These are phyloP conservation scores for Epinotia nisella DNA, from an alignment of 2,888 invertebrate genomes.

Conservation along the genomic window DNA sequence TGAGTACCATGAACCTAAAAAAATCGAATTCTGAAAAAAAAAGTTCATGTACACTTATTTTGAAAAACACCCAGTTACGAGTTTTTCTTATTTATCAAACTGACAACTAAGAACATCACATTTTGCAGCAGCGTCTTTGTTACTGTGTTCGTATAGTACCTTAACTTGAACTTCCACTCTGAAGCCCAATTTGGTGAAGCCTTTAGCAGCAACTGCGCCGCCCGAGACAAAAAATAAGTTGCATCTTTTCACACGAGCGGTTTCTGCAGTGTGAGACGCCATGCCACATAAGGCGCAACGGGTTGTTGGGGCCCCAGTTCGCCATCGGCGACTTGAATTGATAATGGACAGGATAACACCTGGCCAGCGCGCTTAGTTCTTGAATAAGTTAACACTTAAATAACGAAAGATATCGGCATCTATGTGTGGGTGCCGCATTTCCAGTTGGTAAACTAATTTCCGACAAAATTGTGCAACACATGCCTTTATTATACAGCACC, in stretches of 20 bases:
- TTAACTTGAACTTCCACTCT: conserved; percentile 56
- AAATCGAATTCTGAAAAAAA: too few species aligned
- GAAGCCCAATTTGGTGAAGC: conserved; percentile 58
- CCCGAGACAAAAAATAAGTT: conserved; percentile 56
- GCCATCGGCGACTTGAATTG: conserved; percentile 61
- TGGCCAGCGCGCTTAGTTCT: conserved; percentile 59
- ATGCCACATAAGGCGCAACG: conserved; percentile 38
- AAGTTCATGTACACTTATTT: too few species aligned
- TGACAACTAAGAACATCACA: not conserved
- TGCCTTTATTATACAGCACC: too few species aligned
- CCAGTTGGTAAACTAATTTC: not conserved
- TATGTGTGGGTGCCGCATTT: conserved; percentile 15
- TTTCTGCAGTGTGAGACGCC: conserved; percentile 14
- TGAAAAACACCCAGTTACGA: not conserved
- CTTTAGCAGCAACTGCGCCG: conserved; percentile 53
- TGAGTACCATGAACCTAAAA: too few species aligned
- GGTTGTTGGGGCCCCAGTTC: conserved; percentile 37
- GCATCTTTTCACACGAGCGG: conserved; percentile 54
- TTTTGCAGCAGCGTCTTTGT: not conserved
- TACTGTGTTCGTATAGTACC: not conserved
- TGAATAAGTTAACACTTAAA: conserved; percentile 27
- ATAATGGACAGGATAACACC: conserved; percentile 76
- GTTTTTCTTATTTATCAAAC: not conserved
- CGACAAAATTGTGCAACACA: not conserved
- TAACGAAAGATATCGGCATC: conserved; percentile 16